phyloP scores from a whole-genome alignment of 2,888 invertebrate species.

The Tetramorium bicarinatum region DNA sequence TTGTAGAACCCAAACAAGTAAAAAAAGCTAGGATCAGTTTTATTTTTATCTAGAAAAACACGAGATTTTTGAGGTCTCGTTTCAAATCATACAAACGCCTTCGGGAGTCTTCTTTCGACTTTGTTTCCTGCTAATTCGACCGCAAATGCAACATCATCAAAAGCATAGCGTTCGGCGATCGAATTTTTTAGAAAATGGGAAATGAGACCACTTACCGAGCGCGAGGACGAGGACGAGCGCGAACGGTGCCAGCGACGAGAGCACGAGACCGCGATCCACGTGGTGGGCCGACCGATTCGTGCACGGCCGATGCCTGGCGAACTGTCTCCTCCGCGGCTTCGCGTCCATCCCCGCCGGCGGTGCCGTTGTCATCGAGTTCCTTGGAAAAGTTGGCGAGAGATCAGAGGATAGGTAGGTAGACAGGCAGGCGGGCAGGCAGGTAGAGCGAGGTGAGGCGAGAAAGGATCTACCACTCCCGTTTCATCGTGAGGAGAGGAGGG shows the following conservation, averaged over 20 bases:
- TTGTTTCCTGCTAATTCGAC: neutral
- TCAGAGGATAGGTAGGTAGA: neutral
- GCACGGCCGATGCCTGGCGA: conserved; percentile 35
- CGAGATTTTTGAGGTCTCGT: neutral
- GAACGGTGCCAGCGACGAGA: conserved; percentile 38
- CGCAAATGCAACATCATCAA: neutral
- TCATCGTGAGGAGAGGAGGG: conserved; percentile 23
- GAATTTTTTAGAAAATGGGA: neutral
- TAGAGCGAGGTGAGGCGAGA: neutral
- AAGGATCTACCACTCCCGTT: conserved; percentile 54
- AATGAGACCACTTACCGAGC: conserved; percentile 20
- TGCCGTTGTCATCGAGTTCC: conserved; percentile 26
- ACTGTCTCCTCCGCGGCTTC: conserved; percentile 5
- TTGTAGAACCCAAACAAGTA: no score
- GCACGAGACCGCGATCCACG: conserved; percentile 59
- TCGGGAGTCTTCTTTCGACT: neutral
- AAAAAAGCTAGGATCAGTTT: neutral
- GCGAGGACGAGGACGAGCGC: conserved; percentile 34
- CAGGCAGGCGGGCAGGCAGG: neutral
- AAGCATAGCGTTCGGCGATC: neutral
- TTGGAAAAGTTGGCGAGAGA: conserved; percentile 26
- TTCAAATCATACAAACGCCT: neutral
- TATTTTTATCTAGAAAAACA: neutral
- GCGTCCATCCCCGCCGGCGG: conserved; percentile 39
- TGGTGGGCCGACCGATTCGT: conserved; percentile 52